Evolutionary conservation across 1,140 invertebrate genomes (phyloP), one percentile per base, ranked within the genome.

Genomic region (Cydia fagiglandana): DNA sequence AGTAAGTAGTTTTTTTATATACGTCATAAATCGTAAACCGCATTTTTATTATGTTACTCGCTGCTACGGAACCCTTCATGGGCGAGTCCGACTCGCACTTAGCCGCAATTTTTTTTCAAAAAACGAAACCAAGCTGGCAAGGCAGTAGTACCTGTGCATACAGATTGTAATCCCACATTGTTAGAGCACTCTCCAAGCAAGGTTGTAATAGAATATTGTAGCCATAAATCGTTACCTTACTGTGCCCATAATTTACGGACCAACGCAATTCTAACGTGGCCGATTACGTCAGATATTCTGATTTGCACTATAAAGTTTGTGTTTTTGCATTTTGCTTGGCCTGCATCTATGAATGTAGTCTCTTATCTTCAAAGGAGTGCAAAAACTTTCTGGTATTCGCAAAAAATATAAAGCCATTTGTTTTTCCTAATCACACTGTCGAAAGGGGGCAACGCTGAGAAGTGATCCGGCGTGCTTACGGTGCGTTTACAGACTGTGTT

Each of bases 171-270:
- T 61, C 24, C 17, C 56, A 61, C 56, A 24, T 10, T 61, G 17
- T 61, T 61, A 61, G 50, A 53, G 17, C 24, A 61, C 56, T 24
- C 56, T 24, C 17, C 56, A 24, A 61, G 56, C 20, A n/a, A 24
- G 56, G 56, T 61, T 24, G 53, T 61, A 61, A 61, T 20, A 61
- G 56, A 61, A 61, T 61, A 61, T 61, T 61, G 56, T 24, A 61
- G 56, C 56, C 56, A 61, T 61, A 61, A 61, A 61, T 61, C 56
- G 56, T 61, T 61, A 61, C 56, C 56, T 61, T 61, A 24, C 20
- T 61, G 56, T 24, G 10, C 56, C 56, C 56, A 61, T 61, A 61
- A 61, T 61, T 61, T 61, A 61, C 20, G 20, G 20, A 24, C 20
- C 17, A 61, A 24, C 56, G 56, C 6, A 20, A 3, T 20, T 61